phyloP scores from a whole-genome alignment of 2,888 invertebrate genomes.

The Drymonia ruficornis region DNA sequence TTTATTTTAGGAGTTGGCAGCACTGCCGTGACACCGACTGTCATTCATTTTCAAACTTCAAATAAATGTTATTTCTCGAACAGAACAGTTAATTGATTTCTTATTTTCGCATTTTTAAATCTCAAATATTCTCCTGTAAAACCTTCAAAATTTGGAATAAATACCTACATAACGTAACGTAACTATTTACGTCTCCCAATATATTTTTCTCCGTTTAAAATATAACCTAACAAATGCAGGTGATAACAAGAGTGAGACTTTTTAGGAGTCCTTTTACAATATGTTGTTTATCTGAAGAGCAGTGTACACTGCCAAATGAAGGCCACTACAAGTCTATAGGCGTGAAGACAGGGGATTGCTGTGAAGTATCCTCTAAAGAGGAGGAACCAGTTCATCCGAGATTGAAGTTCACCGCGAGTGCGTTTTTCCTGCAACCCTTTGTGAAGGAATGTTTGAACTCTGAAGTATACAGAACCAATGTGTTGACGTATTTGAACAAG shows the following conservation, averaged over 20 bases:
- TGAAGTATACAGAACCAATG: constrained; percentile 59
- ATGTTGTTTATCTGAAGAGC: constrained; percentile 61
- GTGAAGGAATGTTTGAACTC: constrained; percentile 65
- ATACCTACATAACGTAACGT: no score
- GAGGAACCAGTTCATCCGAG: constrained; percentile 37
- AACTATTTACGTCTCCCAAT: background rate
- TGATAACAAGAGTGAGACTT: constrained; percentile 60
- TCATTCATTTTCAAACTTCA: no score
- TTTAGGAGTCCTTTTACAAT: constrained; percentile 61
- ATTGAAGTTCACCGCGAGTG: constrained; percentile 51
- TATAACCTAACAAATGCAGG: constrained; percentile 51
- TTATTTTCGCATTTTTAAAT: no score
- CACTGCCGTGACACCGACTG: no score
- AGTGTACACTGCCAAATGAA: constrained; percentile 53
- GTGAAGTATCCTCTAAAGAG: constrained; percentile 41
- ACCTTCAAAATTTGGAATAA: constrained; percentile 10
- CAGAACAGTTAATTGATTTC: no score
- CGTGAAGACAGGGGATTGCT: constrained; percentile 50
- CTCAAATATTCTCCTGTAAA: no score
- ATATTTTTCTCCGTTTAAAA: background rate
- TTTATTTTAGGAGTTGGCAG: no score
- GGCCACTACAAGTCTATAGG: constrained; percentile 56
- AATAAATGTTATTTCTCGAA: no score
- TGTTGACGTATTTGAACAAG: constrained; percentile 56
- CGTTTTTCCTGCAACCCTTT: constrained; percentile 68